Evolutionary conservation across 2,888 invertebrate genomes (phyloP), one percentile per base, ranked within the genome.

Genomic region (Pardosa pseudoannulata): DNA sequence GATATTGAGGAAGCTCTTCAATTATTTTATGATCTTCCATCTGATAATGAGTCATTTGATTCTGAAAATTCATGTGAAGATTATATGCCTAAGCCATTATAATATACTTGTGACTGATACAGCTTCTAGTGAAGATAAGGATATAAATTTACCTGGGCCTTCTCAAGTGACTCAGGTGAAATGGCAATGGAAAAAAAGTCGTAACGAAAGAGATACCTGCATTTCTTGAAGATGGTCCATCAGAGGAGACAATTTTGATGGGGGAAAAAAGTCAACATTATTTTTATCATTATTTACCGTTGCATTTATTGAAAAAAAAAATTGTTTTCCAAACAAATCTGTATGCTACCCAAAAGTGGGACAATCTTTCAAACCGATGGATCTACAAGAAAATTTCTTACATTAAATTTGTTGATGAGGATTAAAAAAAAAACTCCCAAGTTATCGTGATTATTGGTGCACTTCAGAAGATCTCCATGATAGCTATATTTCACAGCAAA

Each of bases 81-180:
- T n/a, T n/a, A n/a, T n/a, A n/a, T n/a, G n/a, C n/a, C n/a, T n/a
- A n/a, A n/a, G n/a, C n/a, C n/a, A n/a, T n/a, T n/a, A n/a, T n/a
- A n/a, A n/a, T n/a, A n/a, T n/a, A n/a, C n/a, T n/a, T n/a, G n/a
- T n/a, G n/a, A n/a, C n/a, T n/a, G n/a, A n/a, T n/a, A 27, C 28
- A 64, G 64, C 64, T 64, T 19, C 64, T 64, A n/a, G n/a, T n/a
- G n/a, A n/a, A n/a, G 64, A 64, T 64, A 27, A 64, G 28, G 64
- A 64, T 64, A 19, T 27, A 64, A 64, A 64, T 64, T 27, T 64
- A 27, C 64, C 64, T 28, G 64, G 64, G 23, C 64, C 64, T 64
- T 64, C 64, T 27, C 64, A 64, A 64, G 64, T 27, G 28, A 27
- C 23, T 64, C 7, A 64, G 2, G 1, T 64, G 5, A 27, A 27